Conservation (phyloP, 2,113 vertebrate species). For the Penelope pileata region DNA sequence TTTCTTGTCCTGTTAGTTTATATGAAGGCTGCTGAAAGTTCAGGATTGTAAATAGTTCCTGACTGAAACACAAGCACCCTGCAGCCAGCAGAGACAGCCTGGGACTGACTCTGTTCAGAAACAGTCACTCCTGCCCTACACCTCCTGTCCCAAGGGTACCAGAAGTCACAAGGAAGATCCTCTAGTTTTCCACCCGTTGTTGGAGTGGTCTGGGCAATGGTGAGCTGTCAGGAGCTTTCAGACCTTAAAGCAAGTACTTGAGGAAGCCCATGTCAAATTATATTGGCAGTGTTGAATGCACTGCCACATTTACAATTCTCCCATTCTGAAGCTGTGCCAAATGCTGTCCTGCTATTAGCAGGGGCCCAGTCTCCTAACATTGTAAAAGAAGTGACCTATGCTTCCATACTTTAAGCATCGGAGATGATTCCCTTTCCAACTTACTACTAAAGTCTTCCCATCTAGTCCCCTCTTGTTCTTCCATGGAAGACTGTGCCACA, state of each 20-base stretch:
- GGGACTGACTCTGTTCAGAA: not conserved
- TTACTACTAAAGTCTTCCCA: not conserved
- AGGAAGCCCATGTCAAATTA: not conserved
- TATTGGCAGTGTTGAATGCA: not conserved
- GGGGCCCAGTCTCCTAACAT: not conserved
- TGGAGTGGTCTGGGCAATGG: not conserved
- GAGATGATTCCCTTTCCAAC: not conserved
- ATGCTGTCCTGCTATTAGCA: not conserved
- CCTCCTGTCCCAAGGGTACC: not conserved
- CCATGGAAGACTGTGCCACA: not conserved
- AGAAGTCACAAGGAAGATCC: not conserved
- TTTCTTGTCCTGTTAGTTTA: not conserved
- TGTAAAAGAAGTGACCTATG: not conserved
- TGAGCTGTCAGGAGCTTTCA: not conserved
- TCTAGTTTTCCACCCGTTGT: not conserved
- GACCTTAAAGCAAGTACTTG: not conserved
- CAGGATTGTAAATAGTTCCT: not conserved
- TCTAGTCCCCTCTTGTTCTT: not conserved
- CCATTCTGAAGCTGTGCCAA: not conserved
- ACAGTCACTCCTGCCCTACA: not conserved
- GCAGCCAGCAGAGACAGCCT: not conserved
- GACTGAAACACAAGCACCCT: not conserved
- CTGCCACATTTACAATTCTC: not conserved
- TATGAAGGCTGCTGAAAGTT: not conserved
- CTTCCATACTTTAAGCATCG: not conserved